These are phyloP conservation scores for Carpatolechia fugitivella DNA, from an alignment of 2,888 invertebrate genomes.

Conservation along the genomic window DNA sequence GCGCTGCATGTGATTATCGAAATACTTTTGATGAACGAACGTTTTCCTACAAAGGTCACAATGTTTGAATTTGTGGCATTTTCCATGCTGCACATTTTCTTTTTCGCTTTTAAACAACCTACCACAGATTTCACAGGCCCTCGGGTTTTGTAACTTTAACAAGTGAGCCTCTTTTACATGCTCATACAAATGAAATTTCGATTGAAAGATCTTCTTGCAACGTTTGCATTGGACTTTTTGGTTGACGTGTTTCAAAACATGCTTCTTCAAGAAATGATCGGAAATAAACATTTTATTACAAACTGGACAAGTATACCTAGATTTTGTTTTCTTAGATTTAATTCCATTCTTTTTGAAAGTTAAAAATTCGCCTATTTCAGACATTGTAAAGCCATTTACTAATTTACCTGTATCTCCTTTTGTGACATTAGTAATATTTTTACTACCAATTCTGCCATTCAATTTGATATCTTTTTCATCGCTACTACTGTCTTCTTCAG, in stretches of 20 bases:
- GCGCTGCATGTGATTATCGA: conserved; percentile 51
- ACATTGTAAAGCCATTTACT: conserved; percentile 45
- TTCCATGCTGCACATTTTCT: conserved; percentile 43
- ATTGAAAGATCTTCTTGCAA: conserved; percentile 45
- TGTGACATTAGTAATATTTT: neutral
- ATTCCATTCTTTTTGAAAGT: conserved; percentile 51
- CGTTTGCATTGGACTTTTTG: conserved; percentile 41
- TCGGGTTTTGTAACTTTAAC: conserved; percentile 31
- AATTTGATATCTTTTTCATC: conserved; percentile 24
- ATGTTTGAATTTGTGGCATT: conserved; percentile 40
- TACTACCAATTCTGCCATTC: neutral
- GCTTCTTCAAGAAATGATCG: conserved; percentile 58
- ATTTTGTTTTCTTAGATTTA: conserved; percentile 27
- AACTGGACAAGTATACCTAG: conserved; percentile 51
- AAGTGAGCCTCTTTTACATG: conserved; percentile 56
- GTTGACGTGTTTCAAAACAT: conserved; percentile 50
- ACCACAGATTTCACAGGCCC: conserved; percentile 49
- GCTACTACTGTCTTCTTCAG: conserved; percentile 40
- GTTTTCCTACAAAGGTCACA: conserved; percentile 57
- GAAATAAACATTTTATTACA: conserved; percentile 65
- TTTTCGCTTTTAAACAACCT: conserved; percentile 39
- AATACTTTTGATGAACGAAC: conserved; percentile 44
- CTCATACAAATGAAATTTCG: conserved; percentile 58
- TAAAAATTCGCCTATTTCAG: conserved; percentile 55
- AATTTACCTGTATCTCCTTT: conserved; percentile 25